These are phyloP conservation scores for Anguilla anguilla DNA, from an alignment of 2,797 vertebrate species.

Conservation along the genomic window DNA sequence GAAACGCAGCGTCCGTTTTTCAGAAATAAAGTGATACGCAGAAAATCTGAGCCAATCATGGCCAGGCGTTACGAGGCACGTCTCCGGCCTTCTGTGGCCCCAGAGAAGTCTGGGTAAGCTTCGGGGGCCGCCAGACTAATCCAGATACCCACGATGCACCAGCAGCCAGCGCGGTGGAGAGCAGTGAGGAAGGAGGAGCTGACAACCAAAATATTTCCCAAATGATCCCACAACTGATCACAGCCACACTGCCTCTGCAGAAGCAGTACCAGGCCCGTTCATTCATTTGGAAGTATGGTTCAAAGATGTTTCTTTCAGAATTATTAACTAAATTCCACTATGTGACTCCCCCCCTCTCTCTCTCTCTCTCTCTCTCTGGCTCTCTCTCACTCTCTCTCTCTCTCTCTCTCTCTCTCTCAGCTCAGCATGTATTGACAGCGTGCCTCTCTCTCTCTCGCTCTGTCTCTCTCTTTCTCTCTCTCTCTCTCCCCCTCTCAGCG, in stretches of 20 bases:
- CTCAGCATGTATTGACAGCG: too few relatives aligned
- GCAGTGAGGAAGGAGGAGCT: neutral
- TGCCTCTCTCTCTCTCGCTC: neutral
- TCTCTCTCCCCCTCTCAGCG: too few relatives aligned
- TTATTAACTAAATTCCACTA: conserved; percentile 26
- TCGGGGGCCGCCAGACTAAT: neutral
- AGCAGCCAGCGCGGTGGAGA: neutral
- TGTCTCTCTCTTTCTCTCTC: too few relatives aligned
- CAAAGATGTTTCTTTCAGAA: conserved; percentile 17
- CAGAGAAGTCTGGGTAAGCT: neutral
- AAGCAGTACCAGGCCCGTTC: neutral
- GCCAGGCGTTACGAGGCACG: too few relatives aligned
- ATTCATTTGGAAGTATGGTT: conserved; percentile 17
- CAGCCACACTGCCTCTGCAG: conserved; percentile 10
- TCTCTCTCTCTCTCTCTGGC: too few relatives aligned
- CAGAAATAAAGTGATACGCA: too few relatives aligned
- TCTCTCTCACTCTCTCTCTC: too few relatives aligned
- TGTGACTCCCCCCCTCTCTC: too few relatives aligned
- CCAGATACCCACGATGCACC: neutral
- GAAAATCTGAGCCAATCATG: neutral
- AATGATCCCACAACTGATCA: conserved; percentile 21
- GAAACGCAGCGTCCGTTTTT: too few relatives aligned
- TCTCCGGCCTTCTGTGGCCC: neutral
- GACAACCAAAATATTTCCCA: neutral
- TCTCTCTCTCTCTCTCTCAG: neutral